phyloP scores from a whole-genome alignment of 2,888 invertebrate genomes.

The Dryomyza anilis region DNA sequence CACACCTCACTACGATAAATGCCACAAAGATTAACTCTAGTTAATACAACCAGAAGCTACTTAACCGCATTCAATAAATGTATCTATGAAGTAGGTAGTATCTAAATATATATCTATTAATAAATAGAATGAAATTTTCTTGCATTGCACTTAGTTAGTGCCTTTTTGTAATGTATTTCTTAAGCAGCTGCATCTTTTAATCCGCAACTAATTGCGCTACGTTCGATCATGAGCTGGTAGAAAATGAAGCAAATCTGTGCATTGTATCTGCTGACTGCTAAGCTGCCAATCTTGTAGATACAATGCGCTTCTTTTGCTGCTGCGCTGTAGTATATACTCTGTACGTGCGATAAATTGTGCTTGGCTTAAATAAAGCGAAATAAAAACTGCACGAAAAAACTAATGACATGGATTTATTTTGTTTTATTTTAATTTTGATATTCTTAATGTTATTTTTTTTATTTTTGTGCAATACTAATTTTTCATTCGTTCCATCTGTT shows the following conservation, averaged over 20 bases:
- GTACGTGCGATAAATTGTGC: constrained; percentile 1
- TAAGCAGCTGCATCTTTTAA: too few relatives aligned
- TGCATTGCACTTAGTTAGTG: not conserved
- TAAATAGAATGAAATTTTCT: too few relatives aligned
- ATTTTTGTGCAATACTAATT: not conserved
- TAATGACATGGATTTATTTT: constrained; percentile 5
- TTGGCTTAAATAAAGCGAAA: not conserved
- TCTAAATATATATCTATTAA: too few relatives aligned
- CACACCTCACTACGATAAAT: too few relatives aligned
- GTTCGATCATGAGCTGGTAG: not conserved
- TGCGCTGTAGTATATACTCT: too few relatives aligned
- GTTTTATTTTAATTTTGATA: not conserved
- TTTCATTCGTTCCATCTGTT: not conserved
- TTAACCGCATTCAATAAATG: too few relatives aligned
- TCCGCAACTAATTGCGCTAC: not conserved
- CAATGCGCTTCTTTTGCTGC: too few relatives aligned
- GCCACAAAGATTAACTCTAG: too few relatives aligned
- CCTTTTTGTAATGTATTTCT: not conserved
- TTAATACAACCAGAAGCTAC: too few relatives aligned
- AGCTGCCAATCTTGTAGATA: not conserved
- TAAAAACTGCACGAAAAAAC: not conserved
- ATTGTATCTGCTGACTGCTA: constrained; percentile 1
- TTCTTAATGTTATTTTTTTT: not conserved
- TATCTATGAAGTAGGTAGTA: too few relatives aligned
- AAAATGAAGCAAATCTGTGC: not conserved